Conservation (phyloP, 2,113 vertebrate species). For the Sebastes schlegelii region DNA sequence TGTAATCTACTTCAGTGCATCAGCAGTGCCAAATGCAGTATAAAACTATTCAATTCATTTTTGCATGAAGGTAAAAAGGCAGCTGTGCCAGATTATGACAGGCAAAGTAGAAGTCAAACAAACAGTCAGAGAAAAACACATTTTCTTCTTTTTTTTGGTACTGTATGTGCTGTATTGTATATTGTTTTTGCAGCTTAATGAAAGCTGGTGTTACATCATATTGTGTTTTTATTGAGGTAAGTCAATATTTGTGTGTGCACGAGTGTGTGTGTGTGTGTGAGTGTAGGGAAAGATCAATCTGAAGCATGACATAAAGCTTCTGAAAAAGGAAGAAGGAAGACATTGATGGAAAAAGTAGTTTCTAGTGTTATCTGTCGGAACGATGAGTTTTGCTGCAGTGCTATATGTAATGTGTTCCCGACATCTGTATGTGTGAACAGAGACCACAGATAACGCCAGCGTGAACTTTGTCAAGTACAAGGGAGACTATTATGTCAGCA, state of each 20-base stretch:
- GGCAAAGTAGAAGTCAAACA: slow-evolving; percentile 27
- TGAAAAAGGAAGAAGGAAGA: slow-evolving; percentile 10
- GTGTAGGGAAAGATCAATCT: slow-evolving; percentile 29
- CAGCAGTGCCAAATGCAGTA: slow-evolving; percentile 30
- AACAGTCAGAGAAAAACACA: not conserved
- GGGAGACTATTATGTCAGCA: slow-evolving; percentile 92
- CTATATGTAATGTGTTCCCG: slow-evolving; percentile 28
- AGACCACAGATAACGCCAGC: slow-evolving; percentile 89
- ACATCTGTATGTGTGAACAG: slow-evolving; percentile 80
- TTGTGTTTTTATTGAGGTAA: slow-evolving; percentile 20
- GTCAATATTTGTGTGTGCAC: slow-evolving; percentile 25
- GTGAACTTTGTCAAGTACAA: slow-evolving; percentile 92
- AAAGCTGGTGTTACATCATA: slow-evolving; percentile 37
- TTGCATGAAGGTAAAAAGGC: slow-evolving; percentile 18
- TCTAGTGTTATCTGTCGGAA: not conserved
- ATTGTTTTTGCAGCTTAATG: slow-evolving; percentile 27
- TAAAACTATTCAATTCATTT: slow-evolving; percentile 28
- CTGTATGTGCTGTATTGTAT: slow-evolving; percentile 8
- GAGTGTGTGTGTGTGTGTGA: not conserved
- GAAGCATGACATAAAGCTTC: slow-evolving; percentile 11
- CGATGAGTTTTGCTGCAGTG: not conserved
- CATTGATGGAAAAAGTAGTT: slow-evolving; percentile 15
- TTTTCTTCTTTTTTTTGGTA: not conserved
- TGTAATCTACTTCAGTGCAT: slow-evolving; percentile 2
- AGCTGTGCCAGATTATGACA: slow-evolving; percentile 27